Conservation (phyloP, 2,888 invertebrate genomes). For the Chydorus sphaericus region DNA sequence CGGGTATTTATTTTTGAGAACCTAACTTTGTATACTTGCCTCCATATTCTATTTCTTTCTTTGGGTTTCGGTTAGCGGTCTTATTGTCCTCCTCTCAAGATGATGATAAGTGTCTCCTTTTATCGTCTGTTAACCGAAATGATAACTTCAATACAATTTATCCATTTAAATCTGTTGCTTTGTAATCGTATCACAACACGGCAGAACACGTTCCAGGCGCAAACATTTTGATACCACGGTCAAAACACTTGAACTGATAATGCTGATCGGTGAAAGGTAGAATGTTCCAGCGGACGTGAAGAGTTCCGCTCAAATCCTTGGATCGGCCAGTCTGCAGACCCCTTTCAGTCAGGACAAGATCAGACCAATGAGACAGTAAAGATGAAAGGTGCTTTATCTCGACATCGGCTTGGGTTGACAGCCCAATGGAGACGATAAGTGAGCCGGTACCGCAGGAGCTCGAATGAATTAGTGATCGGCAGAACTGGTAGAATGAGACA, state of each 20-base stretch:
- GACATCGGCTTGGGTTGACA: background rate
- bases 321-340: slow-evolving; percentile 14
- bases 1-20: too few relatives aligned
- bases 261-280: background rate
- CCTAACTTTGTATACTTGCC: too few relatives aligned
- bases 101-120: too few relatives aligned
- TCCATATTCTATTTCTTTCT: too few relatives aligned
- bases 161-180: too few relatives aligned
- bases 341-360: slow-evolving; percentile 3
- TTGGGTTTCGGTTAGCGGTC: too few relatives aligned
- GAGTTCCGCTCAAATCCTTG: slow-evolving; percentile 12
- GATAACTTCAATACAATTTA: too few relatives aligned
- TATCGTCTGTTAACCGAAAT: too few relatives aligned
- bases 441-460: background rate
- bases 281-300: slow-evolving; percentile 2
- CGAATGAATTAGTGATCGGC: slow-evolving; percentile 1
- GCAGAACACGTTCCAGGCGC: slow-evolving; percentile 14
- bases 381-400: background rate
- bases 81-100: too few relatives aligned
- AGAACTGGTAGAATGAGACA: slow-evolving; percentile 8
- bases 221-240: slow-evolving; percentile 13
- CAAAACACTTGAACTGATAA: slow-evolving; percentile 12
- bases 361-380: slow-evolving; percentile 9
- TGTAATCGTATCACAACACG: slow-evolving; percentile 11
- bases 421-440: slow-evolving; percentile 1